These are phyloP conservation scores for Cheiracanthium punctorium DNA, from an alignment of 2,888 invertebrate species.

Conservation along the genomic window DNA sequence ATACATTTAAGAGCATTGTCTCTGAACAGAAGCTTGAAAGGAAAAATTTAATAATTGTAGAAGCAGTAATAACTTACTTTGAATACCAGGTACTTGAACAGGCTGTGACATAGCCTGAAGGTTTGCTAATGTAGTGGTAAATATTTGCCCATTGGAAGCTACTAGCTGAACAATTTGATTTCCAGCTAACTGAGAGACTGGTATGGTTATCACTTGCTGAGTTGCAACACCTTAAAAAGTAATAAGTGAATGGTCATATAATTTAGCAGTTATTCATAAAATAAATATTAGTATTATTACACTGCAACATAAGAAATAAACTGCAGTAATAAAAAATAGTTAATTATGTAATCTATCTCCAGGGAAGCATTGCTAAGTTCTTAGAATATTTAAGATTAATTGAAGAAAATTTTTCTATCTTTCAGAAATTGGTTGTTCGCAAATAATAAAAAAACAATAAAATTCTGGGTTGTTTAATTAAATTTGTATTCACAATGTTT, in stretches of 20 bases:
- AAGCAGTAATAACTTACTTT: slow-evolving; percentile 10
- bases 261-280: background rate
- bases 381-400: too few species aligned
- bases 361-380: too few species aligned
- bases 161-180: slow-evolving; percentile 81
- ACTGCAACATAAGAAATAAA: background rate
- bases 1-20: too few species aligned
- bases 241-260: slow-evolving; percentile 17
- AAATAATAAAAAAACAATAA: too few species aligned
- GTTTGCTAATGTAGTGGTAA: slow-evolving; percentile 88
- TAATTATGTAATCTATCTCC: too few species aligned
- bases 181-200: slow-evolving; percentile 80
- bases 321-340: background rate
- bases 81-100: slow-evolving; percentile 67
- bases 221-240: slow-evolving; percentile 87
- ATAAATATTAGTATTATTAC: background rate
- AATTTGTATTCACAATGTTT: too few species aligned
- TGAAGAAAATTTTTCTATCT: too few species aligned
- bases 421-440: too few species aligned
- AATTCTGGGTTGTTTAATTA: too few species aligned
- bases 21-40: too few species aligned
- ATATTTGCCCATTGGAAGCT: slow-evolving; percentile 89
- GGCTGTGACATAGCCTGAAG: slow-evolving; percentile 75
- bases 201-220: slow-evolving; percentile 96
- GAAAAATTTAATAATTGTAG: too few species aligned